Evolutionary conservation across 2,888 invertebrate genomes (phyloP), one percentile per base, ranked within the genome.

Genomic region (Drosophila ezoana): DNA sequence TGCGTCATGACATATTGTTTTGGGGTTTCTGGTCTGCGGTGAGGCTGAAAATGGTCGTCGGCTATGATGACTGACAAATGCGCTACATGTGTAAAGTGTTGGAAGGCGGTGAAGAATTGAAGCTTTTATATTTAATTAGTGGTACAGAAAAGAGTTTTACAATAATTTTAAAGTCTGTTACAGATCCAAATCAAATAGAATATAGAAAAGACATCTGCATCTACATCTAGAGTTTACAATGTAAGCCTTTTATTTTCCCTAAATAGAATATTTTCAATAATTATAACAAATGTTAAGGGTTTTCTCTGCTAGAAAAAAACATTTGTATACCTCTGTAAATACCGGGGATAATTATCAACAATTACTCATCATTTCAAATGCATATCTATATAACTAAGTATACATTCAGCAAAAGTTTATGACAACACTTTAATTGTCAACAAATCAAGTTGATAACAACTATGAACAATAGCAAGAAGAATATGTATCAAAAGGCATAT

Each of bases 1-100:
- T 79, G 79, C 75, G 66, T 66, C 79, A 78, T 76, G 64, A 35
- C 41, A 62, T 48, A 47, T 62, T 60, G 53, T 47, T 68, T 28
- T 20, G 41, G 33, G 33, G 11, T 40, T 35, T 57, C 40, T 37
- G 44, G 28, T 28, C 38, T 59, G 37, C 6, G 51, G 23, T 38
- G 37, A 38, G 18, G 23, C 49, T 32, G 32, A 28, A 33, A n/a
- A 32, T 57, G 28, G 28, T 28, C 23, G 35, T 49, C 38, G 40
- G n/a, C 18, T 23, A 51, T 40, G 20, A 45, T 51, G 64, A 70
- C 53, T 49, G 45, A 4, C 13, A 35, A 49, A 49, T 60, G 45
- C 56, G 37, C 76, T 73, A 38, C 41, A 59, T 52, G 23, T 45
- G 14, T 40, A 33, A 23, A 52, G 18, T 45, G 9, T 4, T 23